phyloP scores from a whole-genome alignment of 2,888 invertebrate species.

The Xestia ashworthii region DNA sequence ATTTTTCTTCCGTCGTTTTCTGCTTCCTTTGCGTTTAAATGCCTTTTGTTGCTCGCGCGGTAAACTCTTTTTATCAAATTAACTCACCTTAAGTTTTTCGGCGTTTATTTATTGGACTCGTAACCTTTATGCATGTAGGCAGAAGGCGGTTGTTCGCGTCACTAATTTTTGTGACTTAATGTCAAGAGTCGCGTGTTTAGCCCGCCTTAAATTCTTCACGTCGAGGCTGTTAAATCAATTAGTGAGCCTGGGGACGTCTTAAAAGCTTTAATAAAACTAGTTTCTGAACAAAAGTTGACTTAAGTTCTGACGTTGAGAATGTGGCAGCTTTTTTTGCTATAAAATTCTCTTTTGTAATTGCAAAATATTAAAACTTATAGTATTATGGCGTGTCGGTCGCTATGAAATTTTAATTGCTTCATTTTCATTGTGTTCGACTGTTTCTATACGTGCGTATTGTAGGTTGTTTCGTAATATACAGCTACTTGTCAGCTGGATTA shows the following conservation, averaged over 20 bases:
- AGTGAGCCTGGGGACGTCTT: constrained; percentile 73
- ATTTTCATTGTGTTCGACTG: constrained; percentile 56
- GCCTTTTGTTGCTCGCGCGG: constrained; percentile 82
- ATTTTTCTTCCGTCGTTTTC: constrained; percentile 90
- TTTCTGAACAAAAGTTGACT: constrained; percentile 60
- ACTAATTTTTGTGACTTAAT: constrained; percentile 71
- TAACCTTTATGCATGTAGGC: constrained; percentile 43
- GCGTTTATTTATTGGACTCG: constrained; percentile 55
- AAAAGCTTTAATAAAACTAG: constrained; percentile 75
- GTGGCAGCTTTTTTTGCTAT: constrained; percentile 42
- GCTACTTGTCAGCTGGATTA: constrained; percentile 29
- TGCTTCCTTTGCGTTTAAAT: constrained; percentile 88
- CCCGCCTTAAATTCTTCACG: constrained; percentile 74
- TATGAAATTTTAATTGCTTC: constrained; percentile 64
- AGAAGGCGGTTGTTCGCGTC: constrained; percentile 49
- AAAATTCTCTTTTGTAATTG: constrained; percentile 53
- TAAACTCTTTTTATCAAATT: constrained; percentile 84
- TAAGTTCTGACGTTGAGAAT: constrained; percentile 44
- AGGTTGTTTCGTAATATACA: constrained; percentile 36
- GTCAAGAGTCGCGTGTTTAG: constrained; percentile 76
- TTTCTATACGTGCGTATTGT: constrained; percentile 43
- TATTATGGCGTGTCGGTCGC: constrained; percentile 57
- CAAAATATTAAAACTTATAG: constrained; percentile 56
- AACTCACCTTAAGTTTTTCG: constrained; percentile 76
- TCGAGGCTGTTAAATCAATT: constrained; percentile 82